Evolutionary conservation across 2,797 vertebrate species (phyloP).

Genomic region (Acrossocheilus fasciatus): DNA sequence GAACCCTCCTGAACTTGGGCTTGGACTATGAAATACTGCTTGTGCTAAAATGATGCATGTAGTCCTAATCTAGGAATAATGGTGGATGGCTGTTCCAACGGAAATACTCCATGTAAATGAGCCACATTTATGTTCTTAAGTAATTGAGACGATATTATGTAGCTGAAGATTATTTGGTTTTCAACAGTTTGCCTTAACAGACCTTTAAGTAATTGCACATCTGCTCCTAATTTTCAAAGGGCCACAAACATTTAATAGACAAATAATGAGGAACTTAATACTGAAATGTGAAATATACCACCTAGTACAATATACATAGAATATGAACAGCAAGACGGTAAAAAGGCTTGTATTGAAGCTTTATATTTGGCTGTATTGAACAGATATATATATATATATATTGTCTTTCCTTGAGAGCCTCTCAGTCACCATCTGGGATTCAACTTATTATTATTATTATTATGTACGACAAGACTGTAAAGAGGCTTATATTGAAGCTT

Average conservation of each 20-base stretch:
- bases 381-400: background rate
- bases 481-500: background rate
- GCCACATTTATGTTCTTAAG: constrained; percentile 33
- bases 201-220: constrained; percentile 8
- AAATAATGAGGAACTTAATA: background rate
- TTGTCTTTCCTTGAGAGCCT: background rate
- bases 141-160: constrained; percentile 9
- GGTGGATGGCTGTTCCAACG: background rate
- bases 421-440: background rate
- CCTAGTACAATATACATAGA: background rate
- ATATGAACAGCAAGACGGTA: background rate
- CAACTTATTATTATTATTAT: background rate
- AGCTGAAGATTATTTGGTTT: constrained; percentile 13
- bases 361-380: background rate
- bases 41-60: constrained; percentile 5
- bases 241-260: background rate
- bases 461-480: background rate
- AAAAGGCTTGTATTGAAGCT: background rate
- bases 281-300: background rate
- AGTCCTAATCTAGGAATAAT: background rate
- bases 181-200: constrained; percentile 11
- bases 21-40: background rate
- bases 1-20: constrained; percentile 1
- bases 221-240: constrained; percentile 26
- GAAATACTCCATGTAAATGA: constrained; percentile 1